Evolutionary conservation across 2,797 vertebrate genomes (phyloP).

Genomic region (Babyrousa celebensis): DNA sequence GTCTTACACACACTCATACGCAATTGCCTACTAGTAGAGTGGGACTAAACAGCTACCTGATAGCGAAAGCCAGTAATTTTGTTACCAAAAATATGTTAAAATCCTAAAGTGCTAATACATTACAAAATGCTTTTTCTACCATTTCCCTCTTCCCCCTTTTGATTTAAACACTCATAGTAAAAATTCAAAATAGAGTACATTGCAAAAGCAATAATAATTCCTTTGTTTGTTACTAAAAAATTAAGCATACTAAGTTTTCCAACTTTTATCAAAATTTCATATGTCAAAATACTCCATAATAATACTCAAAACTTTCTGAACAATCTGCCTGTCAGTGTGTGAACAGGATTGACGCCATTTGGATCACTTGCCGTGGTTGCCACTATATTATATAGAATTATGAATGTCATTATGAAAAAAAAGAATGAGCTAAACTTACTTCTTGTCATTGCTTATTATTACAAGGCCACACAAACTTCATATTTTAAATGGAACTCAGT

Average conservation of each 20-base stretch:
- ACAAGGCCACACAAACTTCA: background rate
- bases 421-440: background rate
- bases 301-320: background rate
- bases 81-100: slow-evolving; percentile 20
- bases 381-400: background rate
- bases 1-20: background rate
- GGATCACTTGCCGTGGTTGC: background rate
- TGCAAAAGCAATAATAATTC: background rate
- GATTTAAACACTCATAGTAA: background rate
- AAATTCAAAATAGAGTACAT: slow-evolving; percentile 10
- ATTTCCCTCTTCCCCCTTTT: background rate
- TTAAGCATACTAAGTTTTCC: background rate
- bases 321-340: background rate
- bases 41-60: background rate
- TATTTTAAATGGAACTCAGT: background rate
- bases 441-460: slow-evolving; percentile 7
- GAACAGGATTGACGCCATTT: background rate
- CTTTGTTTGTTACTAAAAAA: slow-evolving; percentile 7
- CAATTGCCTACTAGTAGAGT: no score
- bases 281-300: background rate
- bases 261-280: slow-evolving; percentile 19
- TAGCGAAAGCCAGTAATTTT: background rate
- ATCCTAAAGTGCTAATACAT: background rate
- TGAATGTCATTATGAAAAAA: background rate
- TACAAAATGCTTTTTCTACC: background rate